phyloP scores from a whole-genome alignment of 2,888 invertebrate genomes.

The Siphonodentalium dalli region DNA sequence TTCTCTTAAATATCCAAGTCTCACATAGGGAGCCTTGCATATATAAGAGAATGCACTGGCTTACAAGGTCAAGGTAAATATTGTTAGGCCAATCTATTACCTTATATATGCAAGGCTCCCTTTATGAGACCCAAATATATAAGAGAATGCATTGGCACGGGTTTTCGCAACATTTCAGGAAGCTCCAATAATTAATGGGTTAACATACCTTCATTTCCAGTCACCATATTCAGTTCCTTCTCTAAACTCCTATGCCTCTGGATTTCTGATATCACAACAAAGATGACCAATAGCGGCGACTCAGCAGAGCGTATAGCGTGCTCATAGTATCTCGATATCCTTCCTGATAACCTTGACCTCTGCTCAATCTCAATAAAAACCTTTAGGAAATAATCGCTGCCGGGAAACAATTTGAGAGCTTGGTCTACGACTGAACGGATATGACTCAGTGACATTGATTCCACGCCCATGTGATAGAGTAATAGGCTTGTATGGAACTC shows the following conservation, averaged over 20 bases:
- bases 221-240: conserved; percentile 1
- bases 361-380: conserved; percentile 50
- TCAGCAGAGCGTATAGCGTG: conserved; percentile 23
- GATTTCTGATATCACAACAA: conserved; percentile 43
- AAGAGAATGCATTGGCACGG: too few relatives aligned
- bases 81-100: too few relatives aligned
- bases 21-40: too few relatives aligned
- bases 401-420: conserved; percentile 46
- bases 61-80: too few relatives aligned
- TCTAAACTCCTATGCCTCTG: conserved; percentile 24
- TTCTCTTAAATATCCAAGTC: too few relatives aligned
- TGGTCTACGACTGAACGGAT: conserved; percentile 40
- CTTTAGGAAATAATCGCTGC: conserved; percentile 40
- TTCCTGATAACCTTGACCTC: conserved; percentile 45
- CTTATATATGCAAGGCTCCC: too few relatives aligned
- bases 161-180: too few relatives aligned
- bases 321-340: conserved; percentile 51
- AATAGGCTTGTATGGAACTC: conserved; percentile 34
- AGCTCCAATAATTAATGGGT: too few relatives aligned
- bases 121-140: too few relatives aligned
- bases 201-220: too few relatives aligned
- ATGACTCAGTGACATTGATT: conserved; percentile 34
- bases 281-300: conserved; percentile 32
- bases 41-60: too few relatives aligned
- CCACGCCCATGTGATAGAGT: conserved; percentile 41